These are phyloP conservation scores for Thermophis baileyi DNA, from an alignment of 2,113 vertebrate species.

Conservation along the genomic window DNA sequence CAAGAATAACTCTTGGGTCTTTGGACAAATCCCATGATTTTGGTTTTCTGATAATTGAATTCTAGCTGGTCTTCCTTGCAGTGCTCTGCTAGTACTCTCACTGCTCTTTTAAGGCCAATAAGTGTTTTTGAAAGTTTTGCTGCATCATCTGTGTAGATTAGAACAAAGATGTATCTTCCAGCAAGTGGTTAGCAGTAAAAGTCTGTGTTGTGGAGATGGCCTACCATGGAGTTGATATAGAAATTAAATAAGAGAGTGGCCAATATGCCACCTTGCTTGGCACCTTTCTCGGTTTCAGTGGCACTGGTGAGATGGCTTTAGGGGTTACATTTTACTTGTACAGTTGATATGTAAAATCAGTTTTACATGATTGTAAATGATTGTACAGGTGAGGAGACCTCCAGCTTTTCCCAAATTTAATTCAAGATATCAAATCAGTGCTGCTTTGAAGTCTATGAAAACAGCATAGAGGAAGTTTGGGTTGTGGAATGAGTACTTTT, in stretches of 20 bases:
- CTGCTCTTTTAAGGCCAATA: not conserved
- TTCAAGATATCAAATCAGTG: not conserved
- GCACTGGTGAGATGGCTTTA: not conserved
- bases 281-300: not conserved
- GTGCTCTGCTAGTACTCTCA: not conserved
- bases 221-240: not conserved
- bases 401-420: not conserved
- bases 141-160: not conserved
- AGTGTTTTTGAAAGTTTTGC: not conserved
- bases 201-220: not conserved
- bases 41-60: not conserved
- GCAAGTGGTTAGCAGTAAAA: not conserved
- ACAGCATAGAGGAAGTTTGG: not conserved
- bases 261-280: not conserved
- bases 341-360: too few relatives aligned
- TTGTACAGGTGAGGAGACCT: not conserved
- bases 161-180: not conserved
- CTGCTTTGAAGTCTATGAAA: not conserved
- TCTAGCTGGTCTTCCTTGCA: not conserved
- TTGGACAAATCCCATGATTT: not conserved
- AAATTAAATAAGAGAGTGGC: not conserved
- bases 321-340: not conserved
- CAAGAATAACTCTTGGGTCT: not conserved
- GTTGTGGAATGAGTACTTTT: not conserved
- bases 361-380: too few relatives aligned